These are phyloP conservation scores for Anoplolepis gracilipes DNA, from an alignment of 1,140 invertebrate genomes.

Conservation along the genomic window DNA sequence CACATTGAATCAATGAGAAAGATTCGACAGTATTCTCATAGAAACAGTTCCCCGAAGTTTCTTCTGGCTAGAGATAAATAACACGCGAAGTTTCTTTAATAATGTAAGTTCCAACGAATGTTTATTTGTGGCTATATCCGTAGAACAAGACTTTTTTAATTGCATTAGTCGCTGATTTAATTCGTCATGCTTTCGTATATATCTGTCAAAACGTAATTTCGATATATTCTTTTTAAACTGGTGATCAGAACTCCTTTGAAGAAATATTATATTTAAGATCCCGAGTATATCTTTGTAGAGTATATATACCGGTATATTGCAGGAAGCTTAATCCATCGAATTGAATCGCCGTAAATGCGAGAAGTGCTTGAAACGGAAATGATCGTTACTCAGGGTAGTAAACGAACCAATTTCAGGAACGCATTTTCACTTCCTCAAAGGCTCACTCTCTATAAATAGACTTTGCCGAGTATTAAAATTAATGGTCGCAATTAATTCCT, in stretches of 20 bases:
- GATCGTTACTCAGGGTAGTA: conserved; percentile 24
- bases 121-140: conserved; percentile 37
- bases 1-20: conserved; percentile 45
- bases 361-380: conserved; percentile 29
- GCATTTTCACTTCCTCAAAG: conserved; percentile 5
- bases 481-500: conserved; percentile 52
- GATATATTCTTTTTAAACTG: not conserved
- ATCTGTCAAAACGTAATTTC: not conserved
- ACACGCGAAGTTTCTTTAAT: conserved; percentile 63
- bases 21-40: conserved; percentile 46
- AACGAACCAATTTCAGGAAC: conserved; percentile 51
- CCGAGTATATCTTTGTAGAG: not conserved
- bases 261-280: conserved; percentile 24
- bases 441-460: conserved; percentile 42
- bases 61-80: conserved; percentile 51
- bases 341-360: conserved; percentile 43
- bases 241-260: not conserved
- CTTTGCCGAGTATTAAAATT: conserved; percentile 50
- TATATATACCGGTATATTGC: not conserved
- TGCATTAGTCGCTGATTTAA: not conserved
- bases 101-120: conserved; percentile 51
- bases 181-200: not conserved
- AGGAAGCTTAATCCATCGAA: conserved; percentile 43
- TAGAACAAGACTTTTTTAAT: conserved; percentile 25
- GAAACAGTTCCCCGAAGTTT: conserved; percentile 60